Evolutionary conservation across 1,140 invertebrate genomes (phyloP), one percentile per base, ranked within the genome.

Genomic region (Eulimnadia texana): DNA sequence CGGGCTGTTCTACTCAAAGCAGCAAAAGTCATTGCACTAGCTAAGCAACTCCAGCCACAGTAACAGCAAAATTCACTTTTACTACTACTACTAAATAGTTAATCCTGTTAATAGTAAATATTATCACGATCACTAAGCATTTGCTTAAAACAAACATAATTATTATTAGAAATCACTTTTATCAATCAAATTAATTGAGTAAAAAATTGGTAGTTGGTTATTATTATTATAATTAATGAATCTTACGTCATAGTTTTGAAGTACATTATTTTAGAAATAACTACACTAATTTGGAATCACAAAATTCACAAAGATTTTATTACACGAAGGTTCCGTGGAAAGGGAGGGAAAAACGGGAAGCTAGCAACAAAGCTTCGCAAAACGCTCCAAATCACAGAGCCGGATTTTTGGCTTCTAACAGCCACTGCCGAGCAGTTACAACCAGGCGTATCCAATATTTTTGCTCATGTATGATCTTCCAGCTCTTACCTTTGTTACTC

Each of bases 351-450:
- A 16, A 42, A 42, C 33, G 33, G 16, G 33, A 42, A 42, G 16
- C 33, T 42, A 9, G 33, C 33, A 16, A 16, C 16, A 16, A 27
- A 57, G 33, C 27, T 57, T 0, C 25, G 33, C 22, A 57, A 57
- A 10, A 27, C 55, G 1, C 22, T 57, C 24, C 22, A 27, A 10
- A 57, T 57, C 22, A 33, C 55, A 20, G 55, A 57, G n/a, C 22
- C 55, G 3, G 55, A 57, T 33, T 33, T 57, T n/a, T 57, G 55
- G 55, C 55, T 57, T 57, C 28, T 57, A 9, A 27, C 33, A 27
- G 27, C 55, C 20, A 57, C 55, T 2, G 55, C 55, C 19, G 55
- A 57, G 29, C 25, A 27, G 29, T 33, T 57, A 11, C 27, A 57
- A 20, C 55, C 55, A 3, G 55, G 55, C 25, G 27, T 57, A 16